These are phyloP conservation scores for Chondrosia reniformis DNA, from an alignment of 37 sponge, comb jelly and placozoan species.

Conservation along the genomic window DNA sequence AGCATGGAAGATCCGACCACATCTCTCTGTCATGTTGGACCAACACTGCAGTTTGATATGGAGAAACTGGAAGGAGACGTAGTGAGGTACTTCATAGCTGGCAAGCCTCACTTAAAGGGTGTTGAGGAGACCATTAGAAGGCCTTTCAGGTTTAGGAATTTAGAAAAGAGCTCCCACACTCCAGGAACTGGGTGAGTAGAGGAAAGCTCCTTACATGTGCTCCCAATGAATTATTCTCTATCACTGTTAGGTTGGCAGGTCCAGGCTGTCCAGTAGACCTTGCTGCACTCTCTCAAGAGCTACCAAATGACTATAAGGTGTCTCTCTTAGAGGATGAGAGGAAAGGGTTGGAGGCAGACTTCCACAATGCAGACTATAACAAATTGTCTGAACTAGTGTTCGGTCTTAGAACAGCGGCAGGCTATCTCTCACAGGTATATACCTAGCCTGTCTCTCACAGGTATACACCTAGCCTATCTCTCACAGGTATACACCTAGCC, in stretches of 20 bases:
- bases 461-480: too few species aligned
- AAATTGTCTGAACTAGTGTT: slow-evolving; percentile 47
- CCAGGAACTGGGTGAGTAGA: not conserved
- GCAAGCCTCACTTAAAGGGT: slow-evolving; percentile 68
- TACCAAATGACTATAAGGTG: slow-evolving; percentile 20
- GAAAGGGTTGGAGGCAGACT: slow-evolving; percentile 68
- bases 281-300: slow-evolving; percentile 28
- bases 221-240: not conserved
- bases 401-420: slow-evolving; percentile 52
- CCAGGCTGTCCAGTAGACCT: slow-evolving; percentile 25
- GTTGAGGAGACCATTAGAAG: slow-evolving; percentile 35
- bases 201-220: not conserved
- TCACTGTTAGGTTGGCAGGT: slow-evolving; percentile 12
- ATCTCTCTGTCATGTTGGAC: not conserved
- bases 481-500: too few species aligned
- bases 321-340: slow-evolving; percentile 20
- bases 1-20: not conserved
- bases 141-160: slow-evolving; percentile 55
- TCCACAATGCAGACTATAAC: slow-evolving; percentile 69
- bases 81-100: slow-evolving; percentile 55
- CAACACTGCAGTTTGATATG: slow-evolving; percentile 34
- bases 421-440: too few species aligned
- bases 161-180: not conserved
- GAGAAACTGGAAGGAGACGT: slow-evolving; percentile 56
- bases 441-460: too few species aligned